Evolutionary conservation across 2,888 invertebrate genomes (phyloP), one percentile per base, ranked within the genome.

Genomic region (Acholoe squamosa): DNA sequence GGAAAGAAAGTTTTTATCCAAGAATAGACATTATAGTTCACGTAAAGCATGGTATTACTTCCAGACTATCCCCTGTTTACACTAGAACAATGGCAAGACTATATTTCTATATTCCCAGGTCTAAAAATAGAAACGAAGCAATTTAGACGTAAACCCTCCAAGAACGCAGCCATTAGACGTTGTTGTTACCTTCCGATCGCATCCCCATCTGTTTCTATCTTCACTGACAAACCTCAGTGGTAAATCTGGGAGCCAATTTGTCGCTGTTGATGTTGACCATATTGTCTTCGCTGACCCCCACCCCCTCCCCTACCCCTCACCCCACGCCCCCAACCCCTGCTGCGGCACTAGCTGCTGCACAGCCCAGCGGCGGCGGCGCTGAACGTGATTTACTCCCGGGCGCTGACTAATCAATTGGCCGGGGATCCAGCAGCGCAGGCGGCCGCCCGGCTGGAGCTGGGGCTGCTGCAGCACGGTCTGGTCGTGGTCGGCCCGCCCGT

Each of bases 361-460:
- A 25, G 61, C 3, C 61, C 5, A 61, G 76, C 76, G 28, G 25
- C 14, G 28, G 14, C 76, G 76, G 76, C 76, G 31, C 76, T 25
- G 61, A 22, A 76, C 76, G 76, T 76, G 76, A 76, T 76, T 76
- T 76, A 76, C 76, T 25, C 28, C 76, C 76, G 76, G 25, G 76
- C 28, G 76, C 76, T 61, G 61, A 61, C 61, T 61, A 61, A 61
- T 61, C 61, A 61, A 61, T 61, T n/a, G 61, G 76, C 76, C 25
- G 76, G 31, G 76, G 76, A 76, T 31, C 76, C 76, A 31, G 76
- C 76, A n/a, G 28, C 76, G 16, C 76, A 14, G 76, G 28, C 31
- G 16, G 14, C 76, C 76, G 76, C 28, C 76, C 76, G 25, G 76
- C 31, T 14, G 5, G 5, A 7, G 16, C 76, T 25, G 76, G 28